Percentiles rank a stretch among this genome's conserved stretches.
phyloP scores from a whole-genome alignment of 2,113 vertebrate genomes.

The Hemiprocne comata region DNA sequence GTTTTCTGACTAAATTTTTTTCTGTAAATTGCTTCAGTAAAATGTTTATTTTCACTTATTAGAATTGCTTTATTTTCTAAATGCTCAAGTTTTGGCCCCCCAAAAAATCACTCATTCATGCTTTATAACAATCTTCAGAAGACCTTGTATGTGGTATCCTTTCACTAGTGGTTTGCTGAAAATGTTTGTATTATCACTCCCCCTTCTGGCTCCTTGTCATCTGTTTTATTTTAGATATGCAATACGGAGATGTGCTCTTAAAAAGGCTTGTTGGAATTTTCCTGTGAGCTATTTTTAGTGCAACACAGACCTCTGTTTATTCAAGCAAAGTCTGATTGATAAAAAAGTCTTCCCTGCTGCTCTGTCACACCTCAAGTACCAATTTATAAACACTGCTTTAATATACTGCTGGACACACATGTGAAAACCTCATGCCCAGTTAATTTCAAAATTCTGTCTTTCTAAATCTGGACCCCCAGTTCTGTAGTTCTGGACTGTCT shows the following conservation, averaged over 20 bases:
- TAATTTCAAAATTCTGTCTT: not conserved
- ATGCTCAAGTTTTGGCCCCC: not conserved
- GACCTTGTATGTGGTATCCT: not conserved
- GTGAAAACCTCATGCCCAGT: not conserved
- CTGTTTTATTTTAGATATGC: not conserved
- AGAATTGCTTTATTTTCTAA: not conserved
- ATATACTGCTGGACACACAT: not conserved
- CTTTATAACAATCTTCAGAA: not conserved
- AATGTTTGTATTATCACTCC: slow-evolving; percentile 1
- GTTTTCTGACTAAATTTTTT: not conserved
- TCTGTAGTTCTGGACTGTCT: not conserved
- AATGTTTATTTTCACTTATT: not conserved
- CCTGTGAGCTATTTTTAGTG: not conserved
- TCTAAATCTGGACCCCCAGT: not conserved
- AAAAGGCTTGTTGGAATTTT: not conserved
- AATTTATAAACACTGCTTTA: not conserved
- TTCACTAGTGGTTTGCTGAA: not conserved
- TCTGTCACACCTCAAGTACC: not conserved
- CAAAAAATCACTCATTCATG: rapidly evolving
- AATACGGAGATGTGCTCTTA: not conserved
- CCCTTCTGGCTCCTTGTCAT: slow-evolving; percentile 25
- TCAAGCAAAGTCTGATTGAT: not conserved
- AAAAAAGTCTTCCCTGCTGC: not conserved
- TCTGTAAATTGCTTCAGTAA: not conserved
- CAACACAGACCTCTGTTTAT: not conserved